phyloP scores from a whole-genome alignment of 2,888 invertebrate genomes.

The Macaria notata region DNA sequence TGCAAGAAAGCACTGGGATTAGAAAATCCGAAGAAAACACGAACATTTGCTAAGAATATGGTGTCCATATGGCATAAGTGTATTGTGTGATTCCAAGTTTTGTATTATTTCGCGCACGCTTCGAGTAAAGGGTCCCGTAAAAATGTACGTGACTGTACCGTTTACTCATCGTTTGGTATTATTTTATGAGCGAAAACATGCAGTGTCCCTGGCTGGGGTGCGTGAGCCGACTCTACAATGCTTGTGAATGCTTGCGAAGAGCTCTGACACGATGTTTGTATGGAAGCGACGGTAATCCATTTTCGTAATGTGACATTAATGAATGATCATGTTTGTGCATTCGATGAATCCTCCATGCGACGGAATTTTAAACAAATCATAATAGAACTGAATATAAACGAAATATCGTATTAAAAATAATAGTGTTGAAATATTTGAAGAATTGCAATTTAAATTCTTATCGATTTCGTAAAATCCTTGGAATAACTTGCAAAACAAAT shows the following conservation, averaged over 20 bases:
- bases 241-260: conserved; percentile 37
- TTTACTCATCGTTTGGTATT: conserved; percentile 45
- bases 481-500: conserved; percentile 17
- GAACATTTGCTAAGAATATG: neutral
- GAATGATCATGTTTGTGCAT: conserved; percentile 50
- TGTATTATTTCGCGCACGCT: conserved; percentile 40
- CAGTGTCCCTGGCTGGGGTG: conserved; percentile 38
- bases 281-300: conserved; percentile 51
- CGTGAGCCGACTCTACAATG: conserved; percentile 57
- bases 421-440: conserved; percentile 10
- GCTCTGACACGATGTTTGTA: conserved; percentile 41
- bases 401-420: neutral
- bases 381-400: conserved; percentile 4
- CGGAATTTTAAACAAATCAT: neutral
- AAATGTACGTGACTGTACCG: conserved; percentile 48
- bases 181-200: conserved; percentile 52
- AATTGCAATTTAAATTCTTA: conserved; percentile 16
- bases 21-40: neutral
- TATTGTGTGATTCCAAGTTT: conserved; percentile 12
- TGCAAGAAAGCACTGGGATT: too few relatives aligned
- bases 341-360: conserved; percentile 35
- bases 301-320: conserved; percentile 57
- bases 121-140: conserved; percentile 42
- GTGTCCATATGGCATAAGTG: too few relatives aligned
- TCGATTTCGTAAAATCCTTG: conserved; percentile 23